Base-by-base conservation (phyloP, 2,797 vertebrate species). In the Cirrhinus mrigala region DNA sequence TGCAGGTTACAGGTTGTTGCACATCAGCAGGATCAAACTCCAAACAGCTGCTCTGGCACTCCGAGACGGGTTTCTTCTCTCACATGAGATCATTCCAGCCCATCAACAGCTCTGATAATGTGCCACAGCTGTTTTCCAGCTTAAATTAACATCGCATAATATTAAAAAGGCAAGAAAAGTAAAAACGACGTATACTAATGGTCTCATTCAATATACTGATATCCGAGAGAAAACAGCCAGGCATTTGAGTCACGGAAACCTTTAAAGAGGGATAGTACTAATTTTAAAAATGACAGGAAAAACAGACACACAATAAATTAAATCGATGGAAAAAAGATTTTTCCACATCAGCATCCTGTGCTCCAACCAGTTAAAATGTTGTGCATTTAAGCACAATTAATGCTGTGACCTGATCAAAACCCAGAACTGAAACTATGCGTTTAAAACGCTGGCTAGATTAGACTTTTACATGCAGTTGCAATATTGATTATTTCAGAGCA, bases 41-140 rank as follows among this genome's bases (percentile, higher is more conserved):
- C 73, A n/a, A 8, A 78, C 54, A 78, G 56, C 76, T 79, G 56
- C 37, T 78, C 76, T 58, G 66, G 81, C 66, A 60, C 22, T 73
- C 10, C 12, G 52, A 75, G 66, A 52, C 22, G n/a, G 3, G 2
- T 69, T 77, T 60, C 79, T 82, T 52, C 60, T 3, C 48, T 70
- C 69, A 50, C 40, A 78, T 94, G 93, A 94, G 89, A 85, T 94
- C 92, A 94, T 92, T 80, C 50, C 80, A 83, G 50, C 92, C 89
- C 91, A 89, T 92, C 93, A 90, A 87, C 83, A 86, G 83, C 29
- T 79, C 84, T 82, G 83, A 84, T 90, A 88, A 88, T 85, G 86
- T 75, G 70, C 69, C 81, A 82, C 91, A 92, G 87, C 90, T 92
- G 91, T 89, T 84, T 80, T 50, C 15, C 62, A 52, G 11, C 33